These are phyloP conservation scores for Gallinago paraguaiae DNA, from an alignment of 2,113 vertebrate genomes.

Conservation along the genomic window DNA sequence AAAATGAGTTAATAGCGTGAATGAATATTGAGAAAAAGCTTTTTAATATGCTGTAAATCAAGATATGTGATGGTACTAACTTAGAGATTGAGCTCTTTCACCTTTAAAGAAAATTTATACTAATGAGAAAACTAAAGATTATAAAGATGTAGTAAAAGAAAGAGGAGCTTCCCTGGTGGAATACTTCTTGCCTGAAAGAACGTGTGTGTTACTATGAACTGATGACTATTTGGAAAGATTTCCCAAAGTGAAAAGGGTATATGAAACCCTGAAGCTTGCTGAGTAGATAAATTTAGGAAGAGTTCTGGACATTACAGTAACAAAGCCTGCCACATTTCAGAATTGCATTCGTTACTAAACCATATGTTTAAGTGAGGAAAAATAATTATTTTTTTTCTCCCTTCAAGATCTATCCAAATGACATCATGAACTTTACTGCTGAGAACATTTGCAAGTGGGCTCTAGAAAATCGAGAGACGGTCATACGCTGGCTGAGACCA, in stretches of 20 bases:
- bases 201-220: background rate
- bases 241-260: background rate
- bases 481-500: constrained; percentile 89
- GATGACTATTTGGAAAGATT: background rate
- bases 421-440: constrained; percentile 86
- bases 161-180: background rate
- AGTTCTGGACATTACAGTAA: background rate
- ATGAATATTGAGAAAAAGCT: background rate
- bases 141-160: background rate
- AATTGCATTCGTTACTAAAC: background rate
- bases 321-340: background rate
- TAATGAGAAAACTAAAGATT: background rate
- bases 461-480: constrained; percentile 83
- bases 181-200: background rate
- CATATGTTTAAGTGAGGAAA: background rate
- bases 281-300: background rate
- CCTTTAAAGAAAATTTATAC: background rate
- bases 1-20: background rate
- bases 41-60: background rate
- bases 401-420: constrained; percentile 85
- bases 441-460: constrained; percentile 91
- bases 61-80: background rate
- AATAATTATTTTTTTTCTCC: background rate
- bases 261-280: background rate
- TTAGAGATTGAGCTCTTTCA: background rate